Evolutionary conservation across 2,113 vertebrate species (phyloP).

Genomic region (Neotragus moschatus): DNA sequence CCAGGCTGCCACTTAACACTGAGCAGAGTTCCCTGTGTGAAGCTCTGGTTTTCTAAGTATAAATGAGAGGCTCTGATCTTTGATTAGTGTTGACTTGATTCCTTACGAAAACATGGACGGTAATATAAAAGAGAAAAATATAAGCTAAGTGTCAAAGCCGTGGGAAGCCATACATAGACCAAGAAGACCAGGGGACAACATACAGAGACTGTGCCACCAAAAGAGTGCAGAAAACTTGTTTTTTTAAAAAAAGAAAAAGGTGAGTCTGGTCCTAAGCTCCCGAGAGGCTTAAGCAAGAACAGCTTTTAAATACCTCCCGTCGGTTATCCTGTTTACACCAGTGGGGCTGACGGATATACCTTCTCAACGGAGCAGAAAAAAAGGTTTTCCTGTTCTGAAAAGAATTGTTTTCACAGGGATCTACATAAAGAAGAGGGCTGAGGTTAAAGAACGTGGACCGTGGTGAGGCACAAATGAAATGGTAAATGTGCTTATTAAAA

Average conservation of each 20-base stretch:
- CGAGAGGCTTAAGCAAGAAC: background rate
- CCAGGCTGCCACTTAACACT: background rate
- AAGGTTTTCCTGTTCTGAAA: background rate
- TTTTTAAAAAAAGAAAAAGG: too few species aligned
- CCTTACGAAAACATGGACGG: background rate
- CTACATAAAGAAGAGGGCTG: background rate
- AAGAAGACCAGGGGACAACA: too few species aligned
- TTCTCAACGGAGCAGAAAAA: background rate
- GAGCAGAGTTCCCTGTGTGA: background rate
- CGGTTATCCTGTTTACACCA: accelerated
- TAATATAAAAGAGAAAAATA: background rate
- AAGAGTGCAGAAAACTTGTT: background rate
- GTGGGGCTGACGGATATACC: accelerated
- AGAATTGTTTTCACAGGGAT: background rate
- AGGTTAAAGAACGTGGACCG: background rate
- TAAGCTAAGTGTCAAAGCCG: background rate
- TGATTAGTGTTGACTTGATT: background rate
- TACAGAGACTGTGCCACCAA: accelerated
- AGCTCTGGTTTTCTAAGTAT: accelerated
- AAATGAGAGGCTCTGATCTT: background rate
- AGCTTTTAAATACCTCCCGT: accelerated
- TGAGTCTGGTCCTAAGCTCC: background rate
- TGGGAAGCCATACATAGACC: background rate
- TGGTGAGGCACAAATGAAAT: accelerated
- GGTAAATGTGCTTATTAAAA: background rate